Base-by-base conservation (phyloP, 2,797 vertebrate genomes). In the Gobionotothen gibberifrons region DNA sequence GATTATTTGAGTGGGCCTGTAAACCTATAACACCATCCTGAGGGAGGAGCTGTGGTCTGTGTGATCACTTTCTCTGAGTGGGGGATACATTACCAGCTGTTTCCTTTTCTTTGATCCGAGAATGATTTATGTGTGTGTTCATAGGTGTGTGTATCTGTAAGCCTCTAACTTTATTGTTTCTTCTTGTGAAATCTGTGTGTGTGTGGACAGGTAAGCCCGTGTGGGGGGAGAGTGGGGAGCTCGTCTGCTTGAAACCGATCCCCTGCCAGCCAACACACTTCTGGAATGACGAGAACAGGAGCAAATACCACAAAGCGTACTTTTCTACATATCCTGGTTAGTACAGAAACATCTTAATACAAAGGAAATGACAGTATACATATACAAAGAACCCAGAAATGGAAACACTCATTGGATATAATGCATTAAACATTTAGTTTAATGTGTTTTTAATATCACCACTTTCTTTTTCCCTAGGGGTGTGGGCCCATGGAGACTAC, bases 231-330 rank as follows among this genome's bases (percentile, higher is more conserved):
- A 99, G 97, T 1, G 98, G 98, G 0, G 98, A 99, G 92, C 93
- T 99, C 77, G 97, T 99, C 72, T 99, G 98, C 81, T 94, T 96
- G 73, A 97, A 96, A 84, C 97, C 98, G 0, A 90, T 99, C 51
- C 98, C 98, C 52, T 98, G 97, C 78, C 98, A 99, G 84, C 98
- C 98, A 61, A 99, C 97, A 0, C 95, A 97, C 89, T 99, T 99
- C 92, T 99, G 98, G 98, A 98, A 98, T 0, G 98, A 99, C 0
- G 97, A 98, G 74, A 96, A 95, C 0, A 95, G 96, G 3, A 96
- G 61, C 94, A 99, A 98, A 89, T 99, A 99, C 84, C 90, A 95
- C 78, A 99, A 98, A 87, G 97, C 98, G 0, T 99, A 99, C 90
- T 99, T 99, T 86, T 97, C 97, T 52, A 95, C 92, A 62, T 99